phyloP scores from a whole-genome alignment of 2,888 invertebrate species.

The Lasioglossum marginatum region DNA sequence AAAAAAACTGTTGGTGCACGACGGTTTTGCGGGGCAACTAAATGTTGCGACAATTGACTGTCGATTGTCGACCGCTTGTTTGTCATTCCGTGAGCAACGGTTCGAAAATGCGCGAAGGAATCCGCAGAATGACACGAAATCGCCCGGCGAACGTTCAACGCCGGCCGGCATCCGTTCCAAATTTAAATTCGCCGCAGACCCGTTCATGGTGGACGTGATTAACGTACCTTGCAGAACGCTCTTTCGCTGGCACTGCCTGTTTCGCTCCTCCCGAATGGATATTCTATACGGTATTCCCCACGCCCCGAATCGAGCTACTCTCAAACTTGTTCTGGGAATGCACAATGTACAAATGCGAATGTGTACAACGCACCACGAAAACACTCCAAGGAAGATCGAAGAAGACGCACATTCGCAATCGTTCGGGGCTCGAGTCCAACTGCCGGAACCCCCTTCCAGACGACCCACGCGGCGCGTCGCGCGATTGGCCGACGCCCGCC shows the following conservation, averaged over 20 bases:
- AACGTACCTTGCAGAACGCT: conserved; percentile 69
- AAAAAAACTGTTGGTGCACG: conserved; percentile 23
- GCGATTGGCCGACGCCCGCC: conserved; percentile 66
- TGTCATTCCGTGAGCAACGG: background rate
- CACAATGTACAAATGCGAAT: conserved; percentile 38
- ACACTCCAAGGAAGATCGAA: conserved; percentile 51
- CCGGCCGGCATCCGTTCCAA: conserved; percentile 69
- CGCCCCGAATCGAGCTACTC: background rate
- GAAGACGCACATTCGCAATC: conserved; percentile 56
- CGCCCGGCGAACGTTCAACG: conserved; percentile 33
- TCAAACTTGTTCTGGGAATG: background rate
- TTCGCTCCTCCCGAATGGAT: conserved; percentile 2
- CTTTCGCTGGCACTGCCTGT: conserved; percentile 38
- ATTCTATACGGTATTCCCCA: background rate
- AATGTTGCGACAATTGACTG: conserved; percentile 1
- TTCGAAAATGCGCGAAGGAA: conserved; percentile 22
- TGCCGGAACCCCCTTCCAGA: conserved; percentile 75
- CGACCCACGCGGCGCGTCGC: conserved; percentile 56
- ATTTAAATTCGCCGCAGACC: conserved; percentile 70
- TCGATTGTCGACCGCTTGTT: background rate
- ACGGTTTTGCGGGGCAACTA: conserved; percentile 27
- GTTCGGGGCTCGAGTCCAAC: conserved; percentile 72
- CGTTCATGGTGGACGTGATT: conserved; percentile 64
- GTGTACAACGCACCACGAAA: conserved; percentile 34
- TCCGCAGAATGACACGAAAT: conserved; percentile 24